phyloP scores from a whole-genome alignment of 2,113 vertebrate genomes.

The Baryphthengus martii region DNA sequence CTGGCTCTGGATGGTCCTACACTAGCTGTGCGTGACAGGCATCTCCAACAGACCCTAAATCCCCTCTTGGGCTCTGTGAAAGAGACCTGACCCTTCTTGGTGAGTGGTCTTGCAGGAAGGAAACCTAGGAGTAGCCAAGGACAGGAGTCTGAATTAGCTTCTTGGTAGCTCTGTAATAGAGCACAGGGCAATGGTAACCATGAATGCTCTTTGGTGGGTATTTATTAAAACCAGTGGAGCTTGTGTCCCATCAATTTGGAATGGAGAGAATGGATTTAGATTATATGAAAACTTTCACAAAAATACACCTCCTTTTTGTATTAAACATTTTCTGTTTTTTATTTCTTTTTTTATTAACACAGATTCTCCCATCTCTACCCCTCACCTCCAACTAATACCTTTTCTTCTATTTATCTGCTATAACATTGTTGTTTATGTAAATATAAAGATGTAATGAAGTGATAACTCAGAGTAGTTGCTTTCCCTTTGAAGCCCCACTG shows the following conservation, averaged over 20 bases:
- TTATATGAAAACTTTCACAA: background rate
- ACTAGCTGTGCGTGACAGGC: background rate
- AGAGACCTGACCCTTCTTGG: background rate
- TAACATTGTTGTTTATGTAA: background rate
- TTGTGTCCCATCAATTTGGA: background rate
- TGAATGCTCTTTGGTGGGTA: background rate
- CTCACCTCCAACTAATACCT: background rate
- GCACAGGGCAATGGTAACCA: background rate
- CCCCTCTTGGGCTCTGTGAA: background rate
- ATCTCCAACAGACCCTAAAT: background rate
- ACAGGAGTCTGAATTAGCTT: background rate
- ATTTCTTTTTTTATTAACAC: background rate
- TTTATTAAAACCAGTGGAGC: background rate
- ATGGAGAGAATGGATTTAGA: background rate
- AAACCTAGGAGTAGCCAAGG: background rate
- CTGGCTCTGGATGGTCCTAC: background rate
- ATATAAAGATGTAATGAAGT: background rate
- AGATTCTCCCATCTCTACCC: background rate
- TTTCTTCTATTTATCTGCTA: background rate
- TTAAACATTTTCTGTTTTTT: background rate
- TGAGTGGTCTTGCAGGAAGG: background rate
- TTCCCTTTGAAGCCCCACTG: background rate
- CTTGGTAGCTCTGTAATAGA: background rate
- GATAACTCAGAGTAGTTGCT: background rate
- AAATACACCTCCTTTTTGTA: background rate